phyloP scores from a whole-genome alignment of 2,797 vertebrate genomes.

The Fundulus diaphanus region DNA sequence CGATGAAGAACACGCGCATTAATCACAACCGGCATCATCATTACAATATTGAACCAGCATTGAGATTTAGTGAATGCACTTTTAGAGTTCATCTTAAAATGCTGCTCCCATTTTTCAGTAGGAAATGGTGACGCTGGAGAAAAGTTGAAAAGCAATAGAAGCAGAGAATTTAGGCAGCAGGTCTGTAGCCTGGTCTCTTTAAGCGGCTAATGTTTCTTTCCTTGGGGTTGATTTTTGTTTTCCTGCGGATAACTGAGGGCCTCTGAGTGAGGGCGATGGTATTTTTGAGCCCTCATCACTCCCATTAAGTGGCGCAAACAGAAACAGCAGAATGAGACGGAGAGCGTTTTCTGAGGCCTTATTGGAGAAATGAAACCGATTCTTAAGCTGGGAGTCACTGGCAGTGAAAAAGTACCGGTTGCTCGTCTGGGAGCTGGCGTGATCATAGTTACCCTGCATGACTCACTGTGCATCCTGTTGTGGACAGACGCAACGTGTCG shows the following conservation, averaged over 20 bases:
- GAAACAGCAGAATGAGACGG: neutral
- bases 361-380: neutral
- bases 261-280: slow-evolving; percentile 5
- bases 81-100: neutral
- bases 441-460: slow-evolving; percentile 26
- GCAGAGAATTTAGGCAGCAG: slow-evolving; percentile 4
- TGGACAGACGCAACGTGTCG: slow-evolving; percentile 30
- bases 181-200: neutral
- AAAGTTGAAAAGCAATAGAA: neutral
- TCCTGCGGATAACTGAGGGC: neutral
- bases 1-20: too few species aligned
- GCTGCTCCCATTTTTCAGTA: neutral
- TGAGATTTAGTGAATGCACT: neutral
- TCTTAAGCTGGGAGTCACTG: neutral
- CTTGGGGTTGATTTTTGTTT: neutral
- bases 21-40: too few species aligned
- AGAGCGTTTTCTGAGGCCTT: neutral
- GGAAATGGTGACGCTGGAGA: neutral
- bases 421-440: neutral
- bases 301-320: too few species aligned
- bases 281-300: neutral
- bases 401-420: neutral
- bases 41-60: too few species aligned
- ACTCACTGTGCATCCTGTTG: slow-evolving; percentile 48
- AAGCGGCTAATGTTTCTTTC: slow-evolving; percentile 9